A percentile compares a stretch with the other conserved stretches of the same genome.
Conservation (phyloP, 2,888 invertebrate species). For the Euspilapteryx auroguttella region DNA sequence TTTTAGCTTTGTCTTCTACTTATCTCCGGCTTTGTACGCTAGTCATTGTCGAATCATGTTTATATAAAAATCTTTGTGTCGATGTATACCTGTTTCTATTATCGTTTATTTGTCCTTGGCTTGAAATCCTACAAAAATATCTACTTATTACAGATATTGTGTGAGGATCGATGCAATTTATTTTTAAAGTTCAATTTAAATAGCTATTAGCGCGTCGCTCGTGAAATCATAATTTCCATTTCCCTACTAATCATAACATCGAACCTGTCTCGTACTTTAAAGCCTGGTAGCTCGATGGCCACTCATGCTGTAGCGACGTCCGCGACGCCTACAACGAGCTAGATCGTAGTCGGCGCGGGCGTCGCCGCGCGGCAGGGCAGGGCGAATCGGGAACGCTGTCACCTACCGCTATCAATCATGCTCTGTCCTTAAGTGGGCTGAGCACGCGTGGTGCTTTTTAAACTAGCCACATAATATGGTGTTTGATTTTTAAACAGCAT, state of each 20-base stretch:
- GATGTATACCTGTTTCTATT: constrained; percentile 13
- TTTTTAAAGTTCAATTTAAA: constrained; percentile 5
- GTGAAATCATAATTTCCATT: constrained; percentile 1
- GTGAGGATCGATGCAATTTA: constrained; percentile 23
- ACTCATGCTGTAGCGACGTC: too few relatives aligned
- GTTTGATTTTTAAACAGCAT: too few relatives aligned
- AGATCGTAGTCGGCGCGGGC: too few relatives aligned
- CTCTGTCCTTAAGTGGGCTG: too few relatives aligned
- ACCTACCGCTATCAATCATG: too few relatives aligned
- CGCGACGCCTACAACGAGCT: too few relatives aligned
- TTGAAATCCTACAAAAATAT: constrained; percentile 43
- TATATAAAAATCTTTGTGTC: constrained; percentile 13
- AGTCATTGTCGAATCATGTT: constrained; percentile 2
- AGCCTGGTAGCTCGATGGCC: neutral
- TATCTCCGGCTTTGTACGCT: constrained; percentile 2
- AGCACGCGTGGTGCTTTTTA: too few relatives aligned
- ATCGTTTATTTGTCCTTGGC: constrained; percentile 26
- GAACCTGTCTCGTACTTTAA: constrained; percentile 4
- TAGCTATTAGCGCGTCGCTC: neutral
- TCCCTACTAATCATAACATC: constrained; percentile 3
- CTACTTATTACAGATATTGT: constrained; percentile 46
- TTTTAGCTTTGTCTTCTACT: constrained; percentile 2
- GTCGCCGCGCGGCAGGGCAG: too few relatives aligned
- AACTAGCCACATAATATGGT: too few relatives aligned
- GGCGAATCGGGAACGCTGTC: too few relatives aligned